These are phyloP conservation scores for Brachionus rotundiformis DNA, from an alignment of 1,140 invertebrate genomes.

Conservation along the genomic window DNA sequence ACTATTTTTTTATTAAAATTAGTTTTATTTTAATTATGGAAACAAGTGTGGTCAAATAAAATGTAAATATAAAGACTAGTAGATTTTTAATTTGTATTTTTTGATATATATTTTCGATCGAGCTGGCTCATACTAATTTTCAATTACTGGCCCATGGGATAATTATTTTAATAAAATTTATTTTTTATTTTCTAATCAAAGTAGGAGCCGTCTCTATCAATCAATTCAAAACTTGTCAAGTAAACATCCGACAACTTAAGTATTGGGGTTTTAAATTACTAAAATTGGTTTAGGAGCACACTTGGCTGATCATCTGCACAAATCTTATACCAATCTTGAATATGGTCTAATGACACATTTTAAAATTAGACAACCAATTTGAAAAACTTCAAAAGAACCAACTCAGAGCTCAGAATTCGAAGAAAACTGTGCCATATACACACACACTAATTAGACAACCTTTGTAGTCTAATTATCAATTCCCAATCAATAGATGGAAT, in stretches of 20 bases:
- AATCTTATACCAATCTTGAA: neutral
- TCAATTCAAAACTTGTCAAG: neutral
- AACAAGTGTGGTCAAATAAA: neutral
- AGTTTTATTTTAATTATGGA: neutral
- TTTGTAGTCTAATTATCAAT: slow-evolving; percentile 37
- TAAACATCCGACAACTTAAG: neutral
- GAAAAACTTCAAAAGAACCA: neutral
- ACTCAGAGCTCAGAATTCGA: neutral
- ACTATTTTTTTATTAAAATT: neutral
- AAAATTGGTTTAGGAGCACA: neutral
- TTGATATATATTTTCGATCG: neutral
- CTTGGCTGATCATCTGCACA: neutral
- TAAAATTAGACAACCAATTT: neutral
- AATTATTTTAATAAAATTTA: slow-evolving; percentile 1
- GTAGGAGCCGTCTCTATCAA: neutral
- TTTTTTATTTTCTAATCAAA: neutral
- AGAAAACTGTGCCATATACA: slow-evolving; percentile 1
- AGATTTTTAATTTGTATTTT: too few species aligned
- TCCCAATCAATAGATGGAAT: slow-evolving; percentile 1
- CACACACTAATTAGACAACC: slow-evolving; percentile 19
- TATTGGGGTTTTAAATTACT: neutral
- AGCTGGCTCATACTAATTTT: neutral
- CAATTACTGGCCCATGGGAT: neutral
- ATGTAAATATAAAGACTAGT: neutral
- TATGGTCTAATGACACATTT: neutral